phyloP scores from a whole-genome alignment of 2,797 vertebrate genomes.

The Falco novaeseelandiae region DNA sequence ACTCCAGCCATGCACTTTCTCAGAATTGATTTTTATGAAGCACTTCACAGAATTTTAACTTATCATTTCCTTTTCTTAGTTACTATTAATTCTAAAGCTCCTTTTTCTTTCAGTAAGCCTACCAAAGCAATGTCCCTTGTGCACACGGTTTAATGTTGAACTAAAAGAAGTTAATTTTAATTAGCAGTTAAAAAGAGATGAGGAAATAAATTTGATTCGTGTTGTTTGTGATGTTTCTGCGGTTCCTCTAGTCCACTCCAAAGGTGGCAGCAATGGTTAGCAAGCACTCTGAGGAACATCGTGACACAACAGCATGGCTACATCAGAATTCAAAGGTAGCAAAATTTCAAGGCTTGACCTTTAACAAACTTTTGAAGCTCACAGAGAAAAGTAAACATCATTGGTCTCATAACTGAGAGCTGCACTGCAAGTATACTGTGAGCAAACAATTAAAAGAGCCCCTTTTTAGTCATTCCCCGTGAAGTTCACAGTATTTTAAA shows the following conservation, averaged over 20 bases:
- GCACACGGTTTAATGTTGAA: background rate
- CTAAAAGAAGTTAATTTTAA: background rate
- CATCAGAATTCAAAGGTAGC: background rate
- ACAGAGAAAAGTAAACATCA: background rate
- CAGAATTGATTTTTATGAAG: background rate
- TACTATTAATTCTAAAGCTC: background rate
- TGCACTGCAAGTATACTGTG: background rate
- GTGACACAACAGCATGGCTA: background rate
- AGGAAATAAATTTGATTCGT: background rate
- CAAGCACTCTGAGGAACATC: background rate
- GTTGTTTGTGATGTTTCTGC: background rate
- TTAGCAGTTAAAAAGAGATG: background rate
- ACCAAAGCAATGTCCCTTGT: background rate
- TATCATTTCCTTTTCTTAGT: background rate
- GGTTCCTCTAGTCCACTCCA: background rate
- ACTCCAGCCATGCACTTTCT: background rate
- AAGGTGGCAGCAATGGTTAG: background rate
- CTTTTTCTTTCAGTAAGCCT: background rate
- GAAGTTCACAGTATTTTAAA: background rate
- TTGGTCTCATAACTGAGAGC: background rate
- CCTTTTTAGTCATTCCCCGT: background rate
- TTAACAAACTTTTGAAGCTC: background rate
- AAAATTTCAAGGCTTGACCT: background rate
- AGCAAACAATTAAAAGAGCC: background rate
- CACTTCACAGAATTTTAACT: background rate